phyloP scores from a whole-genome alignment of 2,888 invertebrate genomes.

The Cantharis rustica region DNA sequence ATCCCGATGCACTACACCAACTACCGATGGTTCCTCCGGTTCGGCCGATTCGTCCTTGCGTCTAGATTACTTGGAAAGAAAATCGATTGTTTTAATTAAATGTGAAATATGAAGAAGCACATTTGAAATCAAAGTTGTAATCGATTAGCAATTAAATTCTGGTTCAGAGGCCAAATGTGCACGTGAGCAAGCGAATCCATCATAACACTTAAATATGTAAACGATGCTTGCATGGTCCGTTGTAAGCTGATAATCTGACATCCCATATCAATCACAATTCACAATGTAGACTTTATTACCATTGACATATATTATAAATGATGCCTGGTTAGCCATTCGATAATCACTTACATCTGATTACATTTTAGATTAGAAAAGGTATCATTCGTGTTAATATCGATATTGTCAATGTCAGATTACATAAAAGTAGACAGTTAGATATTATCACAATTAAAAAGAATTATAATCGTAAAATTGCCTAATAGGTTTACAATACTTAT shows the following conservation, averaged over 20 bases:
- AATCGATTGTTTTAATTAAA: neutral
- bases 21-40: too few relatives aligned
- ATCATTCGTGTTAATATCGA: conserved; percentile 36
- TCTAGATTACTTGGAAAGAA: neutral
- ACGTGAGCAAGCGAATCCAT: conserved; percentile 36
- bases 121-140: conserved; percentile 17
- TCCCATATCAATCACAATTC: conserved; percentile 47
- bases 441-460: conserved; percentile 4
- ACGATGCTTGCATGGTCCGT: conserved; percentile 17
- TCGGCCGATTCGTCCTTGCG: too few relatives aligned
- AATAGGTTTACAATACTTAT: neutral
- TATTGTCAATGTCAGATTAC: conserved; percentile 30
- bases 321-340: conserved; percentile 38
- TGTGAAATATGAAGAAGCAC: neutral
- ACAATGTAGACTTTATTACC: conserved; percentile 52
- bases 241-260: conserved; percentile 32
- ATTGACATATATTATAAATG: conserved; percentile 53
- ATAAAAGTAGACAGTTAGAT: conserved; percentile 4
- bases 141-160: conserved; percentile 31
- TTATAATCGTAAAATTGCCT: neutral
- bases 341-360: conserved; percentile 41
- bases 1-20: too few relatives aligned
- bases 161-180: conserved; percentile 35
- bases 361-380: conserved; percentile 34
- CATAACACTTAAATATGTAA: conserved; percentile 23